Percentiles rank a stretch among this genome's conserved stretches.
Evolutionary conservation across 2,797 vertebrate species (phyloP).

Genomic region (Pseudochirops cupreus): DNA sequence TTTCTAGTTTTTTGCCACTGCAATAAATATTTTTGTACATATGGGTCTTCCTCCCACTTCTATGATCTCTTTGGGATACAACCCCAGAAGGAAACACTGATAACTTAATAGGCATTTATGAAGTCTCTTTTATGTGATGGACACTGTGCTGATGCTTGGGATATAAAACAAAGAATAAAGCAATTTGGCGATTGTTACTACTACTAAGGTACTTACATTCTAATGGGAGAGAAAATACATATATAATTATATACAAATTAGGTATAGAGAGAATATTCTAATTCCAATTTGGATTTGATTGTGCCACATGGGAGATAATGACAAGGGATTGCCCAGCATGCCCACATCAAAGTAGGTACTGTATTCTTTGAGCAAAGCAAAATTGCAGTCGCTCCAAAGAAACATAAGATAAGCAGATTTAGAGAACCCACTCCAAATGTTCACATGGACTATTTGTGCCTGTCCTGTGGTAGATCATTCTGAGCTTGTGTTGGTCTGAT

Average conservation of each 20-base stretch:
- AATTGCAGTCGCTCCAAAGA: background rate
- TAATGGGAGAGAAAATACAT: background rate
- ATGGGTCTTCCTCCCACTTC: too few species aligned
- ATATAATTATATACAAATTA: background rate
- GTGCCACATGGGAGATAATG: background rate
- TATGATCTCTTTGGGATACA: too few species aligned
- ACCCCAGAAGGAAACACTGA: too few species aligned
- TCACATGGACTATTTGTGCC: background rate
- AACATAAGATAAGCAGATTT: background rate
- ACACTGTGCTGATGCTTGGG: background rate
- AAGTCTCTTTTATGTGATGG: background rate
- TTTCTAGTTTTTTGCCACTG: too few species aligned
- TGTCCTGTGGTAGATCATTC: background rate
- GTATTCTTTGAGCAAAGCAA: background rate
- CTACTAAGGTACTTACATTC: background rate
- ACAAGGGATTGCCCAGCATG: background rate
- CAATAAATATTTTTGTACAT: too few species aligned
- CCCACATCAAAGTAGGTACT: background rate
- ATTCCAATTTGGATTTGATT: background rate
- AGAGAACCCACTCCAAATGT: background rate
- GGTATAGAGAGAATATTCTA: background rate
- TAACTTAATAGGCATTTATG: background rate
- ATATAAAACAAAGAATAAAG: background rate
- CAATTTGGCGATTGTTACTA: background rate
- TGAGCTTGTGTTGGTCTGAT: background rate